Evolutionary conservation across 2,113 vertebrate genomes (phyloP).

Genomic region (Balaenoptera acutorostrata): DNA sequence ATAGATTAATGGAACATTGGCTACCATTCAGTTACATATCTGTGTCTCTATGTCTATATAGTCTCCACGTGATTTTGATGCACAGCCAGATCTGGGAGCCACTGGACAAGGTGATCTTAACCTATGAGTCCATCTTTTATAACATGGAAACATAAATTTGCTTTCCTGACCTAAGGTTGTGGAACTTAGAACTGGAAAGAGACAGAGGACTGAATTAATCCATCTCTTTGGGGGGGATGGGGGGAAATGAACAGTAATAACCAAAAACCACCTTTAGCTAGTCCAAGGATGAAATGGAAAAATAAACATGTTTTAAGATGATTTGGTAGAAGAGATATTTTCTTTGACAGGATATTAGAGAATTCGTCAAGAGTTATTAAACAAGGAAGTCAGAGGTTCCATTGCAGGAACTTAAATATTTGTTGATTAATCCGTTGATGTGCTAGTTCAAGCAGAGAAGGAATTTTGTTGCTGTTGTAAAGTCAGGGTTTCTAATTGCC

Average conservation of each 20-base stretch:
- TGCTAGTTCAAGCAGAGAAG: constrained; percentile 58
- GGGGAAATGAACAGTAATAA: neutral
- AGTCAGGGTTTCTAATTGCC: constrained; percentile 27
- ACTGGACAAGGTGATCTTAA: neutral
- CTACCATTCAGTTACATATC: neutral
- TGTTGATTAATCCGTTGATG: constrained; percentile 33
- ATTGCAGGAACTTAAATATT: constrained; percentile 57
- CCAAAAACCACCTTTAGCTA: neutral
- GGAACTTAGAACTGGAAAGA: neutral
- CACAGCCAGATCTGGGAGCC: neutral
- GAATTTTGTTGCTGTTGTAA: constrained; percentile 48
- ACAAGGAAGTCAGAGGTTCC: constrained; percentile 24
- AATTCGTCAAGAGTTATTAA: constrained; percentile 41
- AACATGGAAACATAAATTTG: neutral
- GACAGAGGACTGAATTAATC: neutral
- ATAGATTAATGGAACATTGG: neutral
- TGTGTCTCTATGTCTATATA: neutral
- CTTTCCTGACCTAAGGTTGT: neutral
- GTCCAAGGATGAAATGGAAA: constrained; percentile 60
- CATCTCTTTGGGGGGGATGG: neutral
- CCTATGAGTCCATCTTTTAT: neutral
- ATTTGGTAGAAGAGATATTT: constrained; percentile 49
- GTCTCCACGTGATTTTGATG: neutral
- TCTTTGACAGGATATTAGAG: constrained; percentile 42
- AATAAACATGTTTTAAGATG: neutral